These are phyloP conservation scores for Eupithecia subumbrata DNA, from an alignment of 2,888 invertebrate genomes.

Conservation along the genomic window DNA sequence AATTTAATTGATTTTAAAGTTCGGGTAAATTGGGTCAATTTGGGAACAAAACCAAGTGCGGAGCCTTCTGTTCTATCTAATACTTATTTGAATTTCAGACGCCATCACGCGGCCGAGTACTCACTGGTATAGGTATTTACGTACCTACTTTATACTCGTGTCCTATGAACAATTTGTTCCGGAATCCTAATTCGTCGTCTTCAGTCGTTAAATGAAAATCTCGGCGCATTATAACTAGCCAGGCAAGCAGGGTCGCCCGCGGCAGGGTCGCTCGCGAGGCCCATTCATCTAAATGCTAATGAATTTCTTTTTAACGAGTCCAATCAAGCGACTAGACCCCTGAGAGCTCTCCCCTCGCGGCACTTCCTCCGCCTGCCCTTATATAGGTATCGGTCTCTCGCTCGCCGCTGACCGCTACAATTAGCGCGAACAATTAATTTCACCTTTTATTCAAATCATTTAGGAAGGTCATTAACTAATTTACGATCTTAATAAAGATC, in stretches of 20 bases:
- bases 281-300: conserved; percentile 31
- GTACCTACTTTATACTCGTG: neutral
- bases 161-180: neutral
- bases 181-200: neutral
- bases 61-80: neutral
- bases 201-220: conserved; percentile 5
- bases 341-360: neutral
- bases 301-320: conserved; percentile 17
- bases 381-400: neutral
- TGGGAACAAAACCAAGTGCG: no score
- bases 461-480: no score
- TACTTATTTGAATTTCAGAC: neutral
- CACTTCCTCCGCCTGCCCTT: neutral
- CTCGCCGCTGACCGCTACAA: neutral
- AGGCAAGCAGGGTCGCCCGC: neutral
- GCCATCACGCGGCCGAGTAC: neutral
- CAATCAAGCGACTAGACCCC: conserved; percentile 6
- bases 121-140: neutral
- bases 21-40: no score
- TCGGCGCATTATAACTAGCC: neutral
- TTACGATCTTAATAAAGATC: no score
- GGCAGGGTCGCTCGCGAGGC: neutral
- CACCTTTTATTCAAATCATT: neutral
- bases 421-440: neutral
- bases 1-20: no score